A percentile compares a stretch with the other conserved stretches of the same genome.
phyloP scores from a whole-genome alignment of 2,888 invertebrate genomes.

The Dasysyrphus tricinctus region DNA sequence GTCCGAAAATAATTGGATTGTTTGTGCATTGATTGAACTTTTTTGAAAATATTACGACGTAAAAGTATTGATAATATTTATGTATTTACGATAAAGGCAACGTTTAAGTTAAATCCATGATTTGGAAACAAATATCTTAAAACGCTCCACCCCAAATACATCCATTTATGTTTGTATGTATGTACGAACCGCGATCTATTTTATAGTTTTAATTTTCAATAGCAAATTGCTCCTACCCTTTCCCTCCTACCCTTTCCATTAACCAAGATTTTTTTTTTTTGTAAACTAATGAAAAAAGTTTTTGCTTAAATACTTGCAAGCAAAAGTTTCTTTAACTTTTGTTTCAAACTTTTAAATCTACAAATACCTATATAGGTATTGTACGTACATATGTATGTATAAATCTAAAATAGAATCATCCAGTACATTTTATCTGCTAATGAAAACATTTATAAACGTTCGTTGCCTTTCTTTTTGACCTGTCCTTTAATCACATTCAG shows the following conservation, averaged over 20 bases:
- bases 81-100: too few relatives aligned
- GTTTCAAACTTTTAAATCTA: slow-evolving; percentile 59
- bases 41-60: too few relatives aligned
- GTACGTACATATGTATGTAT: too few relatives aligned
- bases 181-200: neutral
- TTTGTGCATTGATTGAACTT: too few relatives aligned
- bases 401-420: slow-evolving; percentile 39
- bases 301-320: slow-evolving; percentile 55
- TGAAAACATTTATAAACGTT: neutral
- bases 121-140: too few relatives aligned
- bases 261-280: neutral
- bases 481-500: neutral
- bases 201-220: slow-evolving; percentile 2
- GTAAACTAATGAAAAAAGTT: slow-evolving; percentile 64
- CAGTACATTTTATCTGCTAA: neutral
- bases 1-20: too few relatives aligned
- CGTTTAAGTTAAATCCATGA: too few relatives aligned
- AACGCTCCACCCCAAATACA: too few relatives aligned
- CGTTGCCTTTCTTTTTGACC: neutral
- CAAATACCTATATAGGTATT: slow-evolving; percentile 55
- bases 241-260: neutral
- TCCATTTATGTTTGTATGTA: too few relatives aligned
- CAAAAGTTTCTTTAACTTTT: slow-evolving; percentile 57
- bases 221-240: neutral
- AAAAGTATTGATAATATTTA: too few relatives aligned